Evolutionary conservation across 2,113 vertebrate genomes (phyloP).

Genomic region (Microtus oregoni): DNA sequence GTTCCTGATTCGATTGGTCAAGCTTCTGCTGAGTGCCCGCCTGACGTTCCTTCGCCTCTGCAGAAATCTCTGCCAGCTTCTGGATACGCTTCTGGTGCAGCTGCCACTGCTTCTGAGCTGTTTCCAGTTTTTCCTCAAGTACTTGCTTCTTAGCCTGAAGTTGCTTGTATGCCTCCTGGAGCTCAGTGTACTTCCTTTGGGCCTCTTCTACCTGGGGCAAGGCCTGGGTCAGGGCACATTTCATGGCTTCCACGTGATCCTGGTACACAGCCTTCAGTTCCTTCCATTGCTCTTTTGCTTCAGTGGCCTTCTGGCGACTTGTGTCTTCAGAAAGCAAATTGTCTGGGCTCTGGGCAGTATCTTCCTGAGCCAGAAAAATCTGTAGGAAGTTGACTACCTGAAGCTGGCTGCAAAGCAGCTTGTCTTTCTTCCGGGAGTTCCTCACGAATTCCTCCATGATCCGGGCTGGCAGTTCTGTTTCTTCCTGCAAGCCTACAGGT

Average conservation of each 20-base stretch:
- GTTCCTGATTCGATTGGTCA: neutral
- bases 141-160: constrained; percentile 72
- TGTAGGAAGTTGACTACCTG: constrained; percentile 75
- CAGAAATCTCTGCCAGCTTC: constrained; percentile 30
- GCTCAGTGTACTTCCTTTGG: constrained; percentile 42
- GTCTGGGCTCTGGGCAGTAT: neutral
- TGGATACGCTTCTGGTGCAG: constrained; percentile 66
- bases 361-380: constrained; percentile 69
- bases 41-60: constrained; percentile 46
- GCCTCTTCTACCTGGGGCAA: constrained; percentile 57
- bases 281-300: constrained; percentile 75
- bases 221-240: neutral
- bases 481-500: constrained; percentile 62
- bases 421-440: constrained; percentile 82
- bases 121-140: constrained; percentile 43
- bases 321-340: constrained; percentile 71
- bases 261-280: constrained; percentile 76
- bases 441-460: constrained; percentile 77
- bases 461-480: constrained; percentile 54
- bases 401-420: constrained; percentile 78
- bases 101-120: constrained; percentile 65
- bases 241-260: constrained; percentile 67
- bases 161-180: constrained; percentile 59
- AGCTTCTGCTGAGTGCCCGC: constrained; percentile 51
- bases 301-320: constrained; percentile 65